Evolutionary conservation across 1,140 invertebrate species (phyloP).

Genomic region (Vanessa atalanta): DNA sequence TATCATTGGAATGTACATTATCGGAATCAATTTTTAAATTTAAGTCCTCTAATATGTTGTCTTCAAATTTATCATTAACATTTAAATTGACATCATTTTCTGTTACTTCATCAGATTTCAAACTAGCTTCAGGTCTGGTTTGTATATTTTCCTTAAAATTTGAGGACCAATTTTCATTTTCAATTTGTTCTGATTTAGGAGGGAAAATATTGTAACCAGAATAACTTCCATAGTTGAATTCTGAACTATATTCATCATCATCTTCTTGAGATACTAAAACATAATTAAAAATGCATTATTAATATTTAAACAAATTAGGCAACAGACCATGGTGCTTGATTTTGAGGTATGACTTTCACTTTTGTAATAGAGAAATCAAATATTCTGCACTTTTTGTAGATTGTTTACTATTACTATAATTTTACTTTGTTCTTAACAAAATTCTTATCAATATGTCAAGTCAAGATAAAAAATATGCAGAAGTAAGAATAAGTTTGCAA

Average conservation of each 20-base stretch:
- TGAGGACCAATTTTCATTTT: slow-evolving; percentile 29
- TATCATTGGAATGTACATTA: slow-evolving; percentile 37
- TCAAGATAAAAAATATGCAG: too few species aligned
- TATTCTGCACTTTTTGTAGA: too few species aligned
- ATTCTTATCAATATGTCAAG: too few species aligned
- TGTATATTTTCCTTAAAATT: slow-evolving; percentile 30
- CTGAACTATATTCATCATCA: slow-evolving; percentile 50
- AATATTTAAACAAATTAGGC: too few species aligned
- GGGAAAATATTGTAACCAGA: slow-evolving; percentile 43
- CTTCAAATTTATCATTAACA: slow-evolving; percentile 54
- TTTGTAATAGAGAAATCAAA: too few species aligned
- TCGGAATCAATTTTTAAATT: slow-evolving; percentile 68
- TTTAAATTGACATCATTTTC: slow-evolving; percentile 35
- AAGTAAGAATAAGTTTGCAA: too few species aligned
- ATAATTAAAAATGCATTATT: neutral
- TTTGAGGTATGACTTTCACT: too few species aligned
- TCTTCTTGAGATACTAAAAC: slow-evolving; percentile 73
- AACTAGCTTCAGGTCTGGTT: slow-evolving; percentile 25
- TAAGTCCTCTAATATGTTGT: slow-evolving; percentile 74
- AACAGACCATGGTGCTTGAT: too few species aligned
- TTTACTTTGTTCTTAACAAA: too few species aligned
- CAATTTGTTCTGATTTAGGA: slow-evolving; percentile 34
- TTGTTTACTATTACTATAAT: too few species aligned
- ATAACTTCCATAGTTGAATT: slow-evolving; percentile 63
- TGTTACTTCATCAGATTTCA: slow-evolving; percentile 34